Evolutionary conservation across 2,797 vertebrate species (phyloP).

Genomic region (Scolopax bukidnonensis): DNA sequence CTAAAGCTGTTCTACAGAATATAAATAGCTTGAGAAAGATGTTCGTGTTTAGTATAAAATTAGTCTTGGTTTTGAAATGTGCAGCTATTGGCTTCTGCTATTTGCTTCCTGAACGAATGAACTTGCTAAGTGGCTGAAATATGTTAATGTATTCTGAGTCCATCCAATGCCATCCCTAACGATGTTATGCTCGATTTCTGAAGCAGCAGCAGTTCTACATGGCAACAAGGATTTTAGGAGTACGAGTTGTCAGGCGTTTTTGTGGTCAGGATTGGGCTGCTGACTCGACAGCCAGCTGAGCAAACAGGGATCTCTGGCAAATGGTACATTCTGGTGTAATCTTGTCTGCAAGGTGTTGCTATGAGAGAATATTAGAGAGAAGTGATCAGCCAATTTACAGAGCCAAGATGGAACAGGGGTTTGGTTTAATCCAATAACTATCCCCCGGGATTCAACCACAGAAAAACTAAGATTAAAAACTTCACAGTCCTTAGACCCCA

Average conservation of each 20-base stretch:
- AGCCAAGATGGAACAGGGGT: background rate
- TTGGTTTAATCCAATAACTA: background rate
- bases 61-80: background rate
- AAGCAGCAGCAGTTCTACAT: background rate
- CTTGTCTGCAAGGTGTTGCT: background rate
- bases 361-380: conserved; percentile 4
- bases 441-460: accelerated
- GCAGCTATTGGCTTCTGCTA: background rate
- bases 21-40: conserved; percentile 46
- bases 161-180: background rate
- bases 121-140: background rate
- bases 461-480: background rate
- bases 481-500: background rate
- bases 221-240: background rate
- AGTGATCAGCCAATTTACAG: background rate
- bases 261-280: background rate
- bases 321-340: background rate
- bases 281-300: background rate
- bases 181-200: background rate
- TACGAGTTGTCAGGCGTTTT: background rate
- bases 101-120: background rate
- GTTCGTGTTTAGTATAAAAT: background rate
- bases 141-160: background rate
- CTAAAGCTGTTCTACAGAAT: background rate
- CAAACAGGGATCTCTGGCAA: conserved; percentile 6